Evolutionary conservation across 1,140 invertebrate genomes (phyloP), one percentile per base, ranked within the genome.

Genomic region (Arion vulgaris): DNA sequence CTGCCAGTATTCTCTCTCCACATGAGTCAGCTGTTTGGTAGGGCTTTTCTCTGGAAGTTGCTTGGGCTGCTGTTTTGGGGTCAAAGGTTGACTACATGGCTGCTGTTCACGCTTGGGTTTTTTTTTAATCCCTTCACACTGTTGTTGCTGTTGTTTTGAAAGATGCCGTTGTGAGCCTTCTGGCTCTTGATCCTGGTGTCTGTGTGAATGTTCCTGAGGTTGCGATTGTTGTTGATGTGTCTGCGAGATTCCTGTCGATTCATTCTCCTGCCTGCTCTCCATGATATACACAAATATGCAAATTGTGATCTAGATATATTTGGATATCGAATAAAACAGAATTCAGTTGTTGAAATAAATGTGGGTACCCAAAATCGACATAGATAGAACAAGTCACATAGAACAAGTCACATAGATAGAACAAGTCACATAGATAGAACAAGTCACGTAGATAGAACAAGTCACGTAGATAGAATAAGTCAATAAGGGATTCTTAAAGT

Each of bases 1-100:
- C 49, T 74, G 79, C 88, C 88, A 89, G 81, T 89, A 88, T 13
- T 75, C 36, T 45, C 83, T 81, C 38, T 87, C 84, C 26, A 76
- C 73, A n/a, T n/a, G 49, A 1, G 51, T 68, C 11, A 68, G 38
- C 13, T 39, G n/a, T n/a, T 49, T 66, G 4, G 62, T 0, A 28
- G 62, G 26, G 36, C 11, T 26, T n/a, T 28, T 4, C 39, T 66
- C 57, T 80, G 9, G 32, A 13, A 34, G 68, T 19, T 57, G 53
- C 26, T 57, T 9, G 15, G 53, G 53, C 2, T 5, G 19, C 53
- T 57, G 53, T 4, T 57, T 57, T 9, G 53, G 23, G 53, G 26
- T 57, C 53, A 57, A 19, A 57, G 15, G 53, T n/a, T 19, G 53
- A 57, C 53, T 57, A 23, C 19, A 15, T 57, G 17, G 9, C 53